Percentiles rank a stretch among this genome's conserved stretches.
Evolutionary conservation across 2,113 vertebrate genomes (phyloP).

Genomic region (Alosa alosa): DNA sequence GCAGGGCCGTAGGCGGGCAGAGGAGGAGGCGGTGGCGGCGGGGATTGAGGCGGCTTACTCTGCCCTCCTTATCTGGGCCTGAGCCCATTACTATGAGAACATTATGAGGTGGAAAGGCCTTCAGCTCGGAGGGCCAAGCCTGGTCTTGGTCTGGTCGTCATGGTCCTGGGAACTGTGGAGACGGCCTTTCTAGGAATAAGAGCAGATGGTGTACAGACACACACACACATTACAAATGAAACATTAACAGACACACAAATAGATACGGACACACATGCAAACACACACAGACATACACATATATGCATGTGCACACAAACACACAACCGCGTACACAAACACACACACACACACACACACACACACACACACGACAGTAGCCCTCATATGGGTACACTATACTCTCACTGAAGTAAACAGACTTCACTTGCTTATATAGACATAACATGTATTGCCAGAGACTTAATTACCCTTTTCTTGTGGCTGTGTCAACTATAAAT

Average conservation of each 20-base stretch:
- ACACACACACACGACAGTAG: background rate
- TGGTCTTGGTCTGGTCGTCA: too few species aligned
- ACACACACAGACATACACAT: background rate
- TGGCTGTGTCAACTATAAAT: too few species aligned
- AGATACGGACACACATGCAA: background rate
- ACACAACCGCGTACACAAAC: background rate
- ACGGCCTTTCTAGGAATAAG: too few species aligned
- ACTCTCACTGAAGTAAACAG: too few species aligned
- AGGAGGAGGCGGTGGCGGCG: too few species aligned
- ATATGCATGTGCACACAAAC: background rate
- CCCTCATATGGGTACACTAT: background rate
- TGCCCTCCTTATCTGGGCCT: slow-evolving; percentile 18
- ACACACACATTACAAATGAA: background rate
- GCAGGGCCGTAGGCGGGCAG: too few species aligned
- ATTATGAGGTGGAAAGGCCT: slow-evolving; percentile 24
- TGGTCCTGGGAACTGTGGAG: too few species aligned
- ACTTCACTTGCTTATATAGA: too few species aligned
- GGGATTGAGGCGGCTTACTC: background rate
- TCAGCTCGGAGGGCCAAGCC: too few species aligned
- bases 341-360: slow-evolving; percentile 29
- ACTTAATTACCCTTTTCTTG: too few species aligned
- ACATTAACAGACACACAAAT: background rate
- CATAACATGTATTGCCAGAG: too few species aligned
- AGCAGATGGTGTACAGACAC: too few species aligned
- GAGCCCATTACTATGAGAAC: slow-evolving; percentile 31